Conservation (phyloP, 2,113 vertebrate genomes). For the Pachyramphus minor region DNA sequence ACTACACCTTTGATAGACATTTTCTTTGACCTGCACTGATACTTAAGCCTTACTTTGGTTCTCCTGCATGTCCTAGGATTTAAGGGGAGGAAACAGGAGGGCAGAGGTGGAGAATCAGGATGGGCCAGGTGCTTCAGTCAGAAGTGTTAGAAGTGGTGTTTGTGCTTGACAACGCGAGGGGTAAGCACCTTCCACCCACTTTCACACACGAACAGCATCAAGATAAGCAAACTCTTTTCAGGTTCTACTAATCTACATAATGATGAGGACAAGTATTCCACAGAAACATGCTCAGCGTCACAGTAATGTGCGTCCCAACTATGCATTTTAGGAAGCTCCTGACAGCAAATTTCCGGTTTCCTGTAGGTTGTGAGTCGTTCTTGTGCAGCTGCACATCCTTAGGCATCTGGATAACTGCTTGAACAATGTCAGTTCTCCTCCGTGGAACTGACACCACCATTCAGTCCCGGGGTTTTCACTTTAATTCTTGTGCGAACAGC, state of each 20-base stretch:
- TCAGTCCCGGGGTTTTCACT: accelerated
- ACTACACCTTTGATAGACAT: not conserved
- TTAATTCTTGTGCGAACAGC: not conserved
- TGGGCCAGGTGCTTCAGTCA: not conserved
- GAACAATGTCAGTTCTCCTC: accelerated
- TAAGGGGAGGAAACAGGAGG: not conserved
- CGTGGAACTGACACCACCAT: accelerated
- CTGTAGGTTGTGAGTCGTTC: accelerated
- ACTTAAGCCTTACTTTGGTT: not conserved
- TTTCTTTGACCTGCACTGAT: accelerated
- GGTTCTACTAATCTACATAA: not conserved
- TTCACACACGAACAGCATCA: not conserved
- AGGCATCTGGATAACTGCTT: not conserved
- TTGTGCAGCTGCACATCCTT: not conserved
- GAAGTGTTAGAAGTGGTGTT: not conserved
- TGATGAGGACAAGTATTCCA: accelerated
- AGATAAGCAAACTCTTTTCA: not conserved
- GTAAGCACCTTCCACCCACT: not conserved
- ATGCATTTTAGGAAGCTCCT: not conserved
- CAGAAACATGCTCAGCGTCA: no score
- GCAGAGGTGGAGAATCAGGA: not conserved
- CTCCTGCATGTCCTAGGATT: not conserved
- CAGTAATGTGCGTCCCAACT: accelerated
- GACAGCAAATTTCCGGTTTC: not conserved
- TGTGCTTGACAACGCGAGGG: not conserved